Base-by-base conservation (phyloP, 2,797 vertebrate species). In the Tachyglossus aculeatus region DNA sequence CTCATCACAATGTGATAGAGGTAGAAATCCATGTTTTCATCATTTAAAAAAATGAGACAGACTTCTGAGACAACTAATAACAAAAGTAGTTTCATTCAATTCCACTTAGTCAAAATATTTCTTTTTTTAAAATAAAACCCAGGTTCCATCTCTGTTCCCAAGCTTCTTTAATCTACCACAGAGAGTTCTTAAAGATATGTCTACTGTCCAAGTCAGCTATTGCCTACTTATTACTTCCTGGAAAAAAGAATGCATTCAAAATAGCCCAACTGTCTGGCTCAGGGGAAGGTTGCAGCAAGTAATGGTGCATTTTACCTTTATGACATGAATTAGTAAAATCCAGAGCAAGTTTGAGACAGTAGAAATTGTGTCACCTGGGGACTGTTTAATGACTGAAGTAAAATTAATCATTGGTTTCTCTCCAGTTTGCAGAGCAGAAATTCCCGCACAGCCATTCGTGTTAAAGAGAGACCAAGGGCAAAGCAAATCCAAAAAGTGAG, bases 211-310 rank as follows among this genome's bases (percentile, higher is more conserved):
- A 80, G 60, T 37, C 29, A 29, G 2, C 19, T 63, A 31, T 61
- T 15, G 1, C 51, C 29, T 8, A 63, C 5, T 2, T 44, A 58
- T 54, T 36, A 60, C 31, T 54, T 44, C 52, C 3, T 53, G n/a
- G 33, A 45, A 44, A 69, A 54, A 73, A 67, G 33, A 37, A 22
- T 39, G 16, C 75, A 18, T 37, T 27, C 48, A 86, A 67, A 82
- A 19, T 9, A 58, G 21, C 34, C 12, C 48, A 34, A 33, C 29
- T 66, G 58, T 31, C n/a, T n/a, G 38, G 25, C 48, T 71, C 25
- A 18, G 10, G 44, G 11, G 29, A 76, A 14, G 72, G 12, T n/a
- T n/a, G 11, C 33, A 36, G 12, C 21, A 19, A 27, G 54, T 80
- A 68, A 50, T 48, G 66, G 62, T 80, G 50, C 54, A 54, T 45